phyloP scores from a whole-genome alignment of 2,888 invertebrate species.

The Lochmaea capreae region DNA sequence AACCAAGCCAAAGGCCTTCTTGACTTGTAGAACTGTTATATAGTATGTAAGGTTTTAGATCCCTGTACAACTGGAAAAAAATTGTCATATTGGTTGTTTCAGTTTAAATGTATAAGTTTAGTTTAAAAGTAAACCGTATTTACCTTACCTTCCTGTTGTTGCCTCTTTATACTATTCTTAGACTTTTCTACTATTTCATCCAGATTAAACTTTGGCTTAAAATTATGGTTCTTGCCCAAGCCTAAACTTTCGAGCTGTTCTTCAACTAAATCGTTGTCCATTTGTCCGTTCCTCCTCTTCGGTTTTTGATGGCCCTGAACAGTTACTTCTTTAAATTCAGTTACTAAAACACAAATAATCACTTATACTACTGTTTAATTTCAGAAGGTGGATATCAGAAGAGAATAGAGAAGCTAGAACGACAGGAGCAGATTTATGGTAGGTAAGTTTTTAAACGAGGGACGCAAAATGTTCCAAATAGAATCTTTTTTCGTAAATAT shows the following conservation, averaged over 20 bases:
- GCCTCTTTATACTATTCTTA: slow-evolving; percentile 16
- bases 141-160: slow-evolving; percentile 23
- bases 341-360: not conserved
- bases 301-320: slow-evolving; percentile 14
- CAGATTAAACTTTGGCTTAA: slow-evolving; percentile 52
- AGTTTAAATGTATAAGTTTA: too few species aligned
- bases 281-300: slow-evolving; percentile 19
- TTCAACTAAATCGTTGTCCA: slow-evolving; percentile 46
- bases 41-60: too few species aligned
- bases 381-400: not conserved
- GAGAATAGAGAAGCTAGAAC: too few species aligned
- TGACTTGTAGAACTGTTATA: too few species aligned
- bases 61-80: too few species aligned
- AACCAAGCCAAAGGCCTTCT: too few species aligned
- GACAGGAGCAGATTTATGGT: too few species aligned
- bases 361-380: not conserved
- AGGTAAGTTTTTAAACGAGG: too few species aligned
- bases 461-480: too few species aligned
- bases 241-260: slow-evolving; percentile 55
- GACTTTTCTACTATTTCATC: slow-evolving; percentile 44
- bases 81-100: too few species aligned
- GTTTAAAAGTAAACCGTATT: slow-evolving; percentile 3
- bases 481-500: too few species aligned
- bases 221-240: slow-evolving; percentile 49
- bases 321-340: not conserved